Conservation (phyloP, 2,113 vertebrate species). For the Emydura subglobosa region DNA sequence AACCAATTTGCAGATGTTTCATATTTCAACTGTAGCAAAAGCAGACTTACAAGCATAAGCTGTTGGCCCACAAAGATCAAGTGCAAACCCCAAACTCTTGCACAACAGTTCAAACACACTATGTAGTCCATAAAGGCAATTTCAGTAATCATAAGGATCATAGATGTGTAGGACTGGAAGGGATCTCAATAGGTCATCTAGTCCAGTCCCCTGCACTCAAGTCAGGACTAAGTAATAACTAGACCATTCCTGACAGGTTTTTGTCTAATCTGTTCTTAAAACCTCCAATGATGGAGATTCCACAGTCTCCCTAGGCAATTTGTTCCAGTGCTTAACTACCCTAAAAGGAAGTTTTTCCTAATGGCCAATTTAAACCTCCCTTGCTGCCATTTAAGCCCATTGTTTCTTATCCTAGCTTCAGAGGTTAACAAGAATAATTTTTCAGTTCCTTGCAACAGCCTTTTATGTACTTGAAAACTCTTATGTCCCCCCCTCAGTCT, state of each 20-base stretch:
- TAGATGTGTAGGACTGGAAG: neutral
- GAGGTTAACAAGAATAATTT: neutral
- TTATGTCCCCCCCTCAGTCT: neutral
- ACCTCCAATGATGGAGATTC: neutral
- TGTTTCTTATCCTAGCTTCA: neutral
- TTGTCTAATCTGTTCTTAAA: neutral
- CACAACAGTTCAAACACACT: neutral
- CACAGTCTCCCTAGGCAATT: neutral
- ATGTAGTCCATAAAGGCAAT: neutral
- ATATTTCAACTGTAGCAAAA: neutral
- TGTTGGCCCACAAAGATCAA: neutral
- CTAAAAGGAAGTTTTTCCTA: neutral
- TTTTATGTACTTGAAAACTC: neutral
- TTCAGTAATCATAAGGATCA: neutral
- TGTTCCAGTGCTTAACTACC: neutral
- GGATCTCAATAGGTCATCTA: neutral
- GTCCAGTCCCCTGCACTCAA: neutral
- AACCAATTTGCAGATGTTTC: neutral
- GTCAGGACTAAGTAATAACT: neutral
- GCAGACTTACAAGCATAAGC: neutral
- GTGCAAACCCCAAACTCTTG: neutral
- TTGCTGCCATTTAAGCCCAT: neutral
- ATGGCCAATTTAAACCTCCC: neutral
- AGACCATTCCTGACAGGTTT: neutral
- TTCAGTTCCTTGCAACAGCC: neutral